Conservation (phyloP, 2,888 invertebrate genomes). For the Synanthedon andrenaeformis region DNA sequence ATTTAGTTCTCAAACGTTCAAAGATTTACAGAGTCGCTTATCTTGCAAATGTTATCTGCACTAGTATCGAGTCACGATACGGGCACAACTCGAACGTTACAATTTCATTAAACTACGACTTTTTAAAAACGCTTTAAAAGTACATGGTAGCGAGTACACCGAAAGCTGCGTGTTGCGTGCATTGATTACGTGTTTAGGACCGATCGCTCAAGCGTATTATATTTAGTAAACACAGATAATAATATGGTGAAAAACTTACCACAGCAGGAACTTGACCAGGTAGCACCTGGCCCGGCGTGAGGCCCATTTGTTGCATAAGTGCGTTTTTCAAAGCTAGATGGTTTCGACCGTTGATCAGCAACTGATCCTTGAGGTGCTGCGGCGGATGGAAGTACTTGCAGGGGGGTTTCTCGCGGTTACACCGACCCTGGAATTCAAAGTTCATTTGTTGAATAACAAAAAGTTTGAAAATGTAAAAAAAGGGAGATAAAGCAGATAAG, state of each 20-base stretch:
- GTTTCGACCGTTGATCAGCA: conserved; percentile 99
- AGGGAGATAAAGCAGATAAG: conserved; percentile 36
- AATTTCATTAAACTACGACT: conserved; percentile 39
- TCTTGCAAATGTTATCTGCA: neutral
- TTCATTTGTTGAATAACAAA: no score
- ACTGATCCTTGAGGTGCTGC: conserved; percentile 99
- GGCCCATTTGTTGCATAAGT: conserved; percentile 96
- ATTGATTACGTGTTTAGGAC: conserved; percentile 41
- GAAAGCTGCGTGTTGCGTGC: conserved; percentile 65
- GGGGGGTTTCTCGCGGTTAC: conserved; percentile 99
- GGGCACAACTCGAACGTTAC: conserved; percentile 55
- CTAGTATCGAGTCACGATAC: neutral
- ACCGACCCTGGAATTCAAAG: conserved; percentile 87
- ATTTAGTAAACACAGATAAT: conserved; percentile 9
- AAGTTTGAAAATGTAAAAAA: conserved; percentile 7
- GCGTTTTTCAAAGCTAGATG: conserved; percentile 99
- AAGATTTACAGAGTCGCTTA: conserved; percentile 17
- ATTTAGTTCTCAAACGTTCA: conserved; percentile 19
- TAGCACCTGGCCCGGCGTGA: conserved; percentile 91
- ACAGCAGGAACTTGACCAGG: conserved; percentile 94
- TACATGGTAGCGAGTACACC: conserved; percentile 55
- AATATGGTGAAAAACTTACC: conserved; percentile 73
- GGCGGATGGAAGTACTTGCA: conserved; percentile 99
- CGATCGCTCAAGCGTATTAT: conserved; percentile 57
- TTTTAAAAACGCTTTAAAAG: conserved; percentile 38